Evolutionary conservation across 2,113 vertebrate species (phyloP), one percentile per base, ranked within the genome.

Genomic region (Ascaphus truei): DNA sequence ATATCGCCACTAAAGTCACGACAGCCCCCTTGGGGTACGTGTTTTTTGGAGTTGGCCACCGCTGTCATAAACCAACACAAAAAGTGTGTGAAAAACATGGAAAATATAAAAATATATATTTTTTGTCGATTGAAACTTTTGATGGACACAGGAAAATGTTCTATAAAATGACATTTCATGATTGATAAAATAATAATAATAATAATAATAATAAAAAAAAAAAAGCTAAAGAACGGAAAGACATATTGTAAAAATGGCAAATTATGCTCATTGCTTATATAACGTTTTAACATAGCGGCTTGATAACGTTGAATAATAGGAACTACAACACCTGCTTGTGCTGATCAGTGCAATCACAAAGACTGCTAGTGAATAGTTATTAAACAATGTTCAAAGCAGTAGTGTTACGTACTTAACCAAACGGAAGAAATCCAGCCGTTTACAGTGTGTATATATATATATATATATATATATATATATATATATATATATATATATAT

Each of bases 221-320:
- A 62, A 62, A 65, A 41, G 22, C 34, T n/a, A n/a, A n/a, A n/a
- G n/a, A n/a, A n/a, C n/a, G n/a, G n/a, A n/a, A n/a, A 37, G 11
- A 27, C 11, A 51, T 51, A 20, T 37, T 39, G 15, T 26, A 39
- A 61, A 60, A 69, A 41, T 69, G 67, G 56, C 55, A 31, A 60
- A 61, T 60, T 30, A 51, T 4, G n/a, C 25, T 30, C 22, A 20
- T 22, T 69, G 33, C 45, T 29, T 41, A 58, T 34, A 60, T 51
- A 68, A 68, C 41, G 51, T 34, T 37, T 39, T 34, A n/a, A 22
- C 16, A 41, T 71, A 71, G 67, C 61, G 67, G 67, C 67, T 71
- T 71, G 22, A 48, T 50, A 29, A 59, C n/a, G 31, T 23, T 71
- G 45, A 52, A 52, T 48, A 37, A 39, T 37, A 27, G 18, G n/a